These are phyloP conservation scores for Phocoena sinus DNA, from an alignment of 2,113 vertebrate genomes.

Conservation along the genomic window DNA sequence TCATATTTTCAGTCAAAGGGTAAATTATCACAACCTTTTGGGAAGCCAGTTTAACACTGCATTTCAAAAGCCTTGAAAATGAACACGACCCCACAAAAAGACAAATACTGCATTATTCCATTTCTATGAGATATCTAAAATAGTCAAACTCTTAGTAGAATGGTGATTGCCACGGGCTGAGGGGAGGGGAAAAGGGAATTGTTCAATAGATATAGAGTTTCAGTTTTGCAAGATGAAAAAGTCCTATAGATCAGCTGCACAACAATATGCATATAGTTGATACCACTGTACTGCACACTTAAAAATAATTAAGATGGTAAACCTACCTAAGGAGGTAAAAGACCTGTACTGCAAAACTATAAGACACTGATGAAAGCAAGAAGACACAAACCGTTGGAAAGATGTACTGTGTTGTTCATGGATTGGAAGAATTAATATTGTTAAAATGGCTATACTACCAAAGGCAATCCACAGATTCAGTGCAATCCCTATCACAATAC, in stretches of 20 bases:
- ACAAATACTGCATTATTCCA: not conserved
- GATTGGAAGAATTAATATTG: not conserved
- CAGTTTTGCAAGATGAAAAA: conserved; percentile 32
- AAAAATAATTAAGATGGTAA: not conserved
- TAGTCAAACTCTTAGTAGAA: not conserved
- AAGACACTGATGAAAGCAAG: not conserved
- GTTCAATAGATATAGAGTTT: not conserved
- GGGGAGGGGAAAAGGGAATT: not conserved
- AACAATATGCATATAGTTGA: not conserved
- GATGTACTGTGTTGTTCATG: not conserved
- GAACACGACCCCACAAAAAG: not conserved
- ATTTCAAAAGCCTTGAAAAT: not conserved
- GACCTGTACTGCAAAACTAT: not conserved
- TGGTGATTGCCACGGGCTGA: not conserved
- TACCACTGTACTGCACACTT: not conserved
- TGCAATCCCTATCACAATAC: not conserved
- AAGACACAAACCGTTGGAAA: not conserved
- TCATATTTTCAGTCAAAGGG: not conserved
- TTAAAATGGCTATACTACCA: not conserved
- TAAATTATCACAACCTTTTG: not conserved
- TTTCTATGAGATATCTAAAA: not conserved
- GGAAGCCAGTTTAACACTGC: not conserved
- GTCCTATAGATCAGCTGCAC: not conserved
- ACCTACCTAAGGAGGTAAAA: not conserved
- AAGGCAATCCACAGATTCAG: not conserved